Base-by-base conservation (phyloP, 2,113 vertebrate species). In the Odontophorus gujanensis region DNA sequence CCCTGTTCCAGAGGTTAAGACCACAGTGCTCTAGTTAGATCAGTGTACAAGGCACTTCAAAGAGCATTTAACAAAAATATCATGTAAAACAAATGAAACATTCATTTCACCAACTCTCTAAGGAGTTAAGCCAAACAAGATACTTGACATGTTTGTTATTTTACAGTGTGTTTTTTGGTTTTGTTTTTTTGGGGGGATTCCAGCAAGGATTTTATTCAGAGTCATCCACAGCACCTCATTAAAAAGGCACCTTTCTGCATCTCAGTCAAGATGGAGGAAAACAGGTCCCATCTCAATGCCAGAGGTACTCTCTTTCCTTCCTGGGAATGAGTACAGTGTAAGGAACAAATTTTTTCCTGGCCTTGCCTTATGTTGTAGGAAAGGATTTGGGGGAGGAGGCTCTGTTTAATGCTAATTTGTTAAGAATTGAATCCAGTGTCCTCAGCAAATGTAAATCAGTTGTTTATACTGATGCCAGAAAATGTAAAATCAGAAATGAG, bases 401-500 rank as follows among this genome's bases (percentile, higher is more conserved):
- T 73, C 45, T 34, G 30, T 77, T 82, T 85, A 90, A 57, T 71
- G 68, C 18, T 90, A 67, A 83, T 96, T 96, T 85, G 74, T 83
- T 65, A 91, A 89, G 74, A 92, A 74, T 21, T 71, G 69, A 91
- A 85, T 82, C 42, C 67, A 68, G 71, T 90, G 67, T 93, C 86
- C 86, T 85, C 62, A 76, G n/a, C 84, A 94, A 95, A 96, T 94
- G 94, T 65, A 97, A 93, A 97, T 97, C 89, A 89, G 67, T 94
- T 96, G 84, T 96, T 98, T 97, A 96, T 91, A 95, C 42, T 77
- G 81, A 87, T 95, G 94, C 92, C 92, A 95, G 89, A 76, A 97
- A 97, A 96, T 82, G 90, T 81, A 58, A 96, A 97, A 93, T 73
- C 93, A 95, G 85, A 95, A 97, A 95, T 73, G 95, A 97, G 72